phyloP scores from a whole-genome alignment of 2,113 vertebrate genomes.

The Myrmophylax atrothorax region DNA sequence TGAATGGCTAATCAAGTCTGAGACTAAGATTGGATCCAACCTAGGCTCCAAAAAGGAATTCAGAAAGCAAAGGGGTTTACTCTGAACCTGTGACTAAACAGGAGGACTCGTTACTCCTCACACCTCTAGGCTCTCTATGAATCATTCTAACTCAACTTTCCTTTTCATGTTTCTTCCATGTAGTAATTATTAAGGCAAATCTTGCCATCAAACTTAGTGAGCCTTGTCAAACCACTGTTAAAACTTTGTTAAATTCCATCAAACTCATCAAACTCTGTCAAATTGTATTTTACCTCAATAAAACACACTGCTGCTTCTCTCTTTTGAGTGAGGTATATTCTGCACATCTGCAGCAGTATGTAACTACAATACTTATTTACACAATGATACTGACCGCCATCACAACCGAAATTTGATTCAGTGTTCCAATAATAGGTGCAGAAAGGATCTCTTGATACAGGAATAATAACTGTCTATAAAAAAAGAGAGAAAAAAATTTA shows the following conservation, averaged over 20 bases:
- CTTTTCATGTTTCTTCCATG: not conserved
- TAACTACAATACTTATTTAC: not conserved
- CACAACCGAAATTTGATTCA: conserved; percentile 80
- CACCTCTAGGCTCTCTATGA: not conserved
- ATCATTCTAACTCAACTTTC: not conserved
- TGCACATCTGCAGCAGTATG: not conserved
- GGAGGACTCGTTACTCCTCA: not conserved
- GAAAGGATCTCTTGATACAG: conserved; percentile 80
- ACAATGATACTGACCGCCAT: conserved; percentile 82
- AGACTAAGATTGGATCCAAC: not conserved
- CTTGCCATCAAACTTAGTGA: not conserved
- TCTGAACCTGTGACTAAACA: not conserved
- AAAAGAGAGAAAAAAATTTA: not conserved
- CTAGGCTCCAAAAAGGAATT: not conserved
- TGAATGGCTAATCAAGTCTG: not conserved
- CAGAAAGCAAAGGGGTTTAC: not conserved
- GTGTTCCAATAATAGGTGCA: conserved; percentile 80
- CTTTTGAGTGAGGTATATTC: not conserved
- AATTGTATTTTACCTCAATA: not conserved
- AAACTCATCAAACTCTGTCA: not conserved
- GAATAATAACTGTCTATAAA: conserved; percentile 80
- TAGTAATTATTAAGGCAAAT: not conserved
- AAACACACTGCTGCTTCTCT: not conserved
- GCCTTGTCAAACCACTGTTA: not conserved
- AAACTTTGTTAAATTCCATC: not conserved